A percentile compares a stretch with the other conserved stretches of the same genome.
These are phyloP conservation scores for Triops cancriformis DNA, from an alignment of 1,140 invertebrate species.

Conservation along the genomic window DNA sequence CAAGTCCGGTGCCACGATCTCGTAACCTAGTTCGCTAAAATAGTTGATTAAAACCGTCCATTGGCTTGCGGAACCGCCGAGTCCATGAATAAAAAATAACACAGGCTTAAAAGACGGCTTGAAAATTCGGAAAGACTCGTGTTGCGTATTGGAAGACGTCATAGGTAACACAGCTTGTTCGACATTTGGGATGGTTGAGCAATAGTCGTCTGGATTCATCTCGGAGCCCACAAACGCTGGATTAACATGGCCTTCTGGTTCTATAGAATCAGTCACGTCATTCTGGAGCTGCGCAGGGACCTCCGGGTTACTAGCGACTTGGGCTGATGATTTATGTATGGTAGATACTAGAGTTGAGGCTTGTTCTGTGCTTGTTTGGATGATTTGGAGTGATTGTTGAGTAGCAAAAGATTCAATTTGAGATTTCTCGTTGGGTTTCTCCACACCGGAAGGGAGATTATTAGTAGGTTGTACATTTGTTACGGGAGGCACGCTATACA, in stretches of 20 bases:
- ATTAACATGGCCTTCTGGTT: constrained; percentile 18
- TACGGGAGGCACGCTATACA: not conserved
- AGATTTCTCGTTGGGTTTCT: not conserved
- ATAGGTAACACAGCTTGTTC: not conserved
- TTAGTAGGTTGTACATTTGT: not conserved
- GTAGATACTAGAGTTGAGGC: not conserved
- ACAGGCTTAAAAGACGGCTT: constrained; percentile 41
- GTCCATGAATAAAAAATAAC: constrained; percentile 62
- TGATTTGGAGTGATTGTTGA: constrained; percentile 15
- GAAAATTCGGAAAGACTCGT: not conserved
- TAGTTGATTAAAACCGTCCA: constrained; percentile 55
- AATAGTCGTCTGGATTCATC: constrained; percentile 11
- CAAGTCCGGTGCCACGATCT: constrained; percentile 60
- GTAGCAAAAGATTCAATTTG: constrained; percentile 19
- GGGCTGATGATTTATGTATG: not conserved
- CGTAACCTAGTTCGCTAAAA: constrained; percentile 53
- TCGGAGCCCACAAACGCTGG: constrained; percentile 19
- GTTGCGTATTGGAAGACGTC: constrained; percentile 9
- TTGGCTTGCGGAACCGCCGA: constrained; percentile 58
- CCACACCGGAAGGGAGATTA: not conserved
- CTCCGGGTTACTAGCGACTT: not conserved
- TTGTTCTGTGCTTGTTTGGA: constrained; percentile 18
- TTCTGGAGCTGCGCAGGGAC: not conserved
- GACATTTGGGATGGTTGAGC: not conserved
- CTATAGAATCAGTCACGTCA: constrained; percentile 1